These are phyloP conservation scores for Crotophaga sulcirostris DNA, from an alignment of 2,113 vertebrate genomes.

Conservation along the genomic window DNA sequence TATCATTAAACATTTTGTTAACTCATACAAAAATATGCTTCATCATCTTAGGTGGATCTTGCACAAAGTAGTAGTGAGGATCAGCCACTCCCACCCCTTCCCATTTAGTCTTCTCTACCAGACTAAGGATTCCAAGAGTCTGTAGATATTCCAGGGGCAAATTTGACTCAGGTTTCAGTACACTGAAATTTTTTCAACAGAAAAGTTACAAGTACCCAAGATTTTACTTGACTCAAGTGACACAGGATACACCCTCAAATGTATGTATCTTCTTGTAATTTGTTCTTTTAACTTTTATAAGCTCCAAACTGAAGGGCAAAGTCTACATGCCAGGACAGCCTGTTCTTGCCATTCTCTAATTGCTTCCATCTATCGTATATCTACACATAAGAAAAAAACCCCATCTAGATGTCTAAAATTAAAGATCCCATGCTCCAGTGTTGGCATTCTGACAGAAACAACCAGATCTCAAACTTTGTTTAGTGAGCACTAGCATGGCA, in stretches of 20 bases:
- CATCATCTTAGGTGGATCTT: neutral
- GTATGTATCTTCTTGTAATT: neutral
- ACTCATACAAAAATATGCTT: neutral
- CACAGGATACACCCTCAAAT: accelerated
- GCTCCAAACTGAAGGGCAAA: neutral
- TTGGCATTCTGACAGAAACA: neutral
- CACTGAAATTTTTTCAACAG: neutral
- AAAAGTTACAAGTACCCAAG: neutral
- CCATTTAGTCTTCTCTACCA: neutral
- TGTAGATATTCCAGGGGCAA: neutral
- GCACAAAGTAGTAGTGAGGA: neutral
- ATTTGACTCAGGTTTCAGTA: neutral
- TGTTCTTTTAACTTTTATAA: neutral
- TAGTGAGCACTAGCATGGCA: neutral
- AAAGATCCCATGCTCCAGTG: neutral
- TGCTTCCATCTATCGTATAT: neutral
- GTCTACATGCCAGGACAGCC: accelerated
- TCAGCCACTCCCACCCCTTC: neutral
- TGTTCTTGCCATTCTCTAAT: neutral
- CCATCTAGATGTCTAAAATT: neutral
- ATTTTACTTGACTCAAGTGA: neutral
- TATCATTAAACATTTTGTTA: neutral
- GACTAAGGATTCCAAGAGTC: neutral
- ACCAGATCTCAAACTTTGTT: neutral
- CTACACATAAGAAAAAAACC: accelerated